These are phyloP conservation scores for Hestina assimilis DNA, from an alignment of 1,140 invertebrate genomes.

Conservation along the genomic window DNA sequence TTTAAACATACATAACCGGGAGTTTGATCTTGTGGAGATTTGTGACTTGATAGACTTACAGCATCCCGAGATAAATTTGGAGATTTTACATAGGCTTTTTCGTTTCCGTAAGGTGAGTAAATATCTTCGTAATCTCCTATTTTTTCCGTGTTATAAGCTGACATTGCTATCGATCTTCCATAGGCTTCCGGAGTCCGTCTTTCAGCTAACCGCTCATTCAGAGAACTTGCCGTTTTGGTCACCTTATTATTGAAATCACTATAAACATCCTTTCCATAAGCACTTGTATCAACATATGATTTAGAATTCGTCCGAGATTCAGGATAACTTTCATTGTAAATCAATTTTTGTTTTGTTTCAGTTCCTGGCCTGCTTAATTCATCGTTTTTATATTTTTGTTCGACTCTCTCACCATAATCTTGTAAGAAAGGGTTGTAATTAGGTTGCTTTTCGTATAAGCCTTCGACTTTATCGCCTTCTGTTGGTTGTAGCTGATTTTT, in stretches of 20 bases:
- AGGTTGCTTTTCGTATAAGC: conserved; percentile 50
- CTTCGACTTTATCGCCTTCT: conserved; percentile 49
- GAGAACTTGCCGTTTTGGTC: conserved; percentile 36
- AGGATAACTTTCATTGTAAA: conserved; percentile 44
- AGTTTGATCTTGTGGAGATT: conserved; percentile 43
- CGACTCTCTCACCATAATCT: conserved; percentile 44
- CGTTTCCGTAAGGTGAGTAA: conserved; percentile 76
- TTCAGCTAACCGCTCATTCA: conserved; percentile 78
- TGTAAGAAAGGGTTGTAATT: conserved; percentile 65
- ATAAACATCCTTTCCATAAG: conserved; percentile 55
- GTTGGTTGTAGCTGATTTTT: conserved; percentile 60
- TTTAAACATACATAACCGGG: conserved; percentile 50
- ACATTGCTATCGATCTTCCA: conserved; percentile 81
- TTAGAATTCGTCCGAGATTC: conserved; percentile 45
- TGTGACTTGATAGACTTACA: conserved; percentile 54
- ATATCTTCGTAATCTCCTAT: conserved; percentile 89
- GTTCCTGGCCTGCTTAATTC: conserved; percentile 17
- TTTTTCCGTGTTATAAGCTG: conserved; percentile 70
- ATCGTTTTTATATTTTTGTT: conserved; percentile 30
- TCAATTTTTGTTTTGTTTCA: conserved; percentile 18
- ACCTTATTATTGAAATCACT: conserved; percentile 53
- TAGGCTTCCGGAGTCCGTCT: conserved; percentile 90
- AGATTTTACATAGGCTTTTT: conserved; percentile 54
- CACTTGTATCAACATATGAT: conserved; percentile 35
- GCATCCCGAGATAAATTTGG: conserved; percentile 56